Percentiles rank a stretch among this genome's conserved stretches.
These are phyloP conservation scores for Drosophila nebulosa DNA, from an alignment of 1,140 invertebrate species.

Conservation along the genomic window DNA sequence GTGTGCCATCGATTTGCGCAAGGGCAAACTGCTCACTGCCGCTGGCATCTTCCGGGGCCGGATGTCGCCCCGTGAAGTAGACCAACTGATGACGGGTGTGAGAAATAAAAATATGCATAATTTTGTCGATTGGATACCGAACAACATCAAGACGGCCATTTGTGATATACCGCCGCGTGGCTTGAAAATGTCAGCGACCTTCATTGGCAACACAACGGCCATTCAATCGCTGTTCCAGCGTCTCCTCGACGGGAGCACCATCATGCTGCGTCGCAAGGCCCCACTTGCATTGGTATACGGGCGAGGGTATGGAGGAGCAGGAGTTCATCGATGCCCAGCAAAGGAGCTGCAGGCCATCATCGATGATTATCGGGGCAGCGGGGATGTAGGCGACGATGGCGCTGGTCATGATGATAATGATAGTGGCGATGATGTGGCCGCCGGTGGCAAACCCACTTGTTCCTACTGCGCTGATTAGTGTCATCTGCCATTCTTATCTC, in stretches of 20 bases:
- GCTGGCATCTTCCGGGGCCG: slow-evolving; percentile 89
- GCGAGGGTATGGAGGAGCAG: slow-evolving; percentile 91
- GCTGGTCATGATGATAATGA: not conserved
- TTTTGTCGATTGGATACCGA: slow-evolving; percentile 91
- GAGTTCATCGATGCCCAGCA: slow-evolving; percentile 88
- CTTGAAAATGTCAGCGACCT: slow-evolving; percentile 87
- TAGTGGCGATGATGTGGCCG: not conserved
- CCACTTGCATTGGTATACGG: slow-evolving; percentile 89
- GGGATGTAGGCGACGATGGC: not conserved
- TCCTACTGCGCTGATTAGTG: slow-evolving; percentile 21
- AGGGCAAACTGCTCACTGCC: slow-evolving; percentile 84
- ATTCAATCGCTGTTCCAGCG: slow-evolving; percentile 90
- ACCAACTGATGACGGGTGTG: slow-evolving; percentile 86
- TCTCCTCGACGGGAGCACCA: slow-evolving; percentile 87
- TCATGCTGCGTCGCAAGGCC: slow-evolving; percentile 92
- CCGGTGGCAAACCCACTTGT: slow-evolving; percentile 7
- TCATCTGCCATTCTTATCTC: no score
- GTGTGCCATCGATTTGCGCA: slow-evolving; percentile 87
- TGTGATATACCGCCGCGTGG: slow-evolving; percentile 87
- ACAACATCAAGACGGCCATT: slow-evolving; percentile 88
- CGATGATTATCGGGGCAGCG: slow-evolving; percentile 63
- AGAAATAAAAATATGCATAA: slow-evolving; percentile 88
- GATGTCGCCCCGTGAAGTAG: slow-evolving; percentile 84
- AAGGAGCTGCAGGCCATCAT: slow-evolving; percentile 69
- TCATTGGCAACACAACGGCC: slow-evolving; percentile 87